Evolutionary conservation across 2,113 vertebrate genomes (phyloP).

Genomic region (Gadus macrocephalus): DNA sequence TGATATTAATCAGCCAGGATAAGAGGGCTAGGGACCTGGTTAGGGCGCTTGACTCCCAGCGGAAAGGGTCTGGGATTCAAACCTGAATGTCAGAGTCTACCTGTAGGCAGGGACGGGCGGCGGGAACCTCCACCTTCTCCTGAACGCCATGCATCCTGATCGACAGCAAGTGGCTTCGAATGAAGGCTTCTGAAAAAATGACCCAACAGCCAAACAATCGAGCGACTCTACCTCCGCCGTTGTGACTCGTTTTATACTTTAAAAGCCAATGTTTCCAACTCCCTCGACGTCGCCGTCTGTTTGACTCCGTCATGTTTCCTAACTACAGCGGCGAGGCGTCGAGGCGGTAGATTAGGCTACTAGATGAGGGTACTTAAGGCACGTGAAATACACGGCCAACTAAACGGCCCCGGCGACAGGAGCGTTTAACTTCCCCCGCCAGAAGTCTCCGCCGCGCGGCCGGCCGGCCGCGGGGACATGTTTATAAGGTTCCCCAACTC

Average conservation of each 20-base stretch:
- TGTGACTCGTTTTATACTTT: slow-evolving; percentile 28
- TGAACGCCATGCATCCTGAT: no score
- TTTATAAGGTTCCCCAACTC: slow-evolving; percentile 96
- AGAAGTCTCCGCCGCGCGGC: slow-evolving; percentile 95
- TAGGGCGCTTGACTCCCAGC: neutral
- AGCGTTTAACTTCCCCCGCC: slow-evolving; percentile 92
- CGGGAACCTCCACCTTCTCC: no score
- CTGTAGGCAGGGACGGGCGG: no score
- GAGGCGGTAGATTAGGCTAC: slow-evolving; percentile 41
- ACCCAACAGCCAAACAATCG: no score
- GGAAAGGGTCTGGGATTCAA: slow-evolving; percentile 19
- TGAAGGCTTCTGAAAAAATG: no score
- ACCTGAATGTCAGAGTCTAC: no score
- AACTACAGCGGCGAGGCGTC: slow-evolving; percentile 77
- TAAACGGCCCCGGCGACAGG: slow-evolving; percentile 84
- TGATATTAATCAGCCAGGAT: no score
- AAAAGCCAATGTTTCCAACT: slow-evolving; percentile 63
- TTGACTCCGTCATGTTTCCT: slow-evolving; percentile 74
- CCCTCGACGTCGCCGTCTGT: slow-evolving; percentile 62
- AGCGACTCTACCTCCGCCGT: neutral
- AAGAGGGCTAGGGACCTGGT: no score
- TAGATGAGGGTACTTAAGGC: slow-evolving; percentile 85
- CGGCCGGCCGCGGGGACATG: slow-evolving; percentile 92
- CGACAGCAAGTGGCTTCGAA: no score
- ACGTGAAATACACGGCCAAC: slow-evolving; percentile 87